Evolutionary conservation across 2,113 vertebrate genomes (phyloP).

Genomic region (Eretmochelys imbricata): DNA sequence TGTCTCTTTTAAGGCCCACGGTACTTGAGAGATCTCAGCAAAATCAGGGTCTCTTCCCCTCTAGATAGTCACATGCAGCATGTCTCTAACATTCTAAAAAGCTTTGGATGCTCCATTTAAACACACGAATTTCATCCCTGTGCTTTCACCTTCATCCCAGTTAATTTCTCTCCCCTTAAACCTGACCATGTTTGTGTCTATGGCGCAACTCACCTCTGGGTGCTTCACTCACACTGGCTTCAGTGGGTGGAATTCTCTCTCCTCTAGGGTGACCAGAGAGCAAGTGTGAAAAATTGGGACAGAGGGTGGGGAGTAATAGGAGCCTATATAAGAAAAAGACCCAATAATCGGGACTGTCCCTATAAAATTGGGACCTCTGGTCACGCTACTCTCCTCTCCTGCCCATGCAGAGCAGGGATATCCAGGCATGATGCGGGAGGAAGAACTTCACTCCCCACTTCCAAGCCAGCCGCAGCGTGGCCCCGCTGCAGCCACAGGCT

Average conservation of each 20-base stretch:
- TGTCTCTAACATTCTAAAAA: neutral
- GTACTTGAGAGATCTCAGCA: neutral
- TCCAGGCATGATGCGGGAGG: neutral
- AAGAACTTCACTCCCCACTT: neutral
- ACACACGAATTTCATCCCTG: neutral
- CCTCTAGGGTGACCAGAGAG: too few relatives aligned
- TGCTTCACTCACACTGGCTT: rapidly evolving
- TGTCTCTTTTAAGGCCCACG: neutral
- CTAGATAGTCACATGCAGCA: neutral
- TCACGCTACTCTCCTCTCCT: neutral
- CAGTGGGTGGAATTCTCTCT: neutral
- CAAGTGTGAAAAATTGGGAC: too few relatives aligned
- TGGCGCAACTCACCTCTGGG: neutral
- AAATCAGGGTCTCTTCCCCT: neutral
- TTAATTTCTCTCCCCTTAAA: neutral
- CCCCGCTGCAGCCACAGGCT: neutral
- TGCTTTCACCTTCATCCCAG: neutral
- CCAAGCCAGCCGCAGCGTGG: rapidly evolving
- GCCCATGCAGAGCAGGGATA: neutral
- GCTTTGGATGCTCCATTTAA: neutral
- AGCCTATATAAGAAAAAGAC: too few relatives aligned
- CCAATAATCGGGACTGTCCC: too few relatives aligned
- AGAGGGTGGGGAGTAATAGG: too few relatives aligned
- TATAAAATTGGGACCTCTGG: too few relatives aligned
- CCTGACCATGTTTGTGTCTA: rapidly evolving